These are phyloP conservation scores for Thalassaphorura encarpata DNA, from an alignment of 1,140 invertebrate species.

Conservation along the genomic window DNA sequence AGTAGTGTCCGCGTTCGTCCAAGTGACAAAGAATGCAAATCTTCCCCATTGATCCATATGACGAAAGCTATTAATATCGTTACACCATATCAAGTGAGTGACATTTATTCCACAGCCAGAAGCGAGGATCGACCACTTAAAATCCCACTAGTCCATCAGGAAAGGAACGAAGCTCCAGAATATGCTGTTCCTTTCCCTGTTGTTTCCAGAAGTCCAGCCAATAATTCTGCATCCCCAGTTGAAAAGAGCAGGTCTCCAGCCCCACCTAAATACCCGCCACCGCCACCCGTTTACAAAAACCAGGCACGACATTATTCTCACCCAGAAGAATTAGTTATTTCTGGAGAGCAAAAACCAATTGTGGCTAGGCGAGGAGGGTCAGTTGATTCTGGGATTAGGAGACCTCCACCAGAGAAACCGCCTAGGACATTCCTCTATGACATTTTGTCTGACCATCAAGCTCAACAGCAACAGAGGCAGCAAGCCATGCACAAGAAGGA, in stretches of 20 bases:
- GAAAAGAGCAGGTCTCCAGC: neutral
- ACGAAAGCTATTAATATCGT: slow-evolving; percentile 21
- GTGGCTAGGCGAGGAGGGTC: too few species aligned
- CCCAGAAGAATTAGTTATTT: too few species aligned
- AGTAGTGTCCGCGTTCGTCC: slow-evolving; percentile 24
- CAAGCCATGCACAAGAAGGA: neutral
- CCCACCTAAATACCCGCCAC: slow-evolving; percentile 10
- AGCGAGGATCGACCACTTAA: neutral
- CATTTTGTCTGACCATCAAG: slow-evolving; percentile 14
- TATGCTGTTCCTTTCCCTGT: slow-evolving; percentile 2
- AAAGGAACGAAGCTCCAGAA: neutral
- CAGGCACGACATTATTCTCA: too few species aligned
- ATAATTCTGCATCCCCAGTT: neutral
- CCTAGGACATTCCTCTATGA: slow-evolving; percentile 30
- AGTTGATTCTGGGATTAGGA: neutral
- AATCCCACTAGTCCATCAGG: neutral
- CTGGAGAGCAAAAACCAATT: too few species aligned
- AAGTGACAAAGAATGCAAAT: neutral
- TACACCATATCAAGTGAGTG: slow-evolving; percentile 23
- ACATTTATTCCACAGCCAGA: slow-evolving; percentile 4
- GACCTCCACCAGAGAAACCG: slow-evolving; percentile 28
- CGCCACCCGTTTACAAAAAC: slow-evolving; percentile 1
- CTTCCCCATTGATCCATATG: neutral
- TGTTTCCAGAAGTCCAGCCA: neutral
- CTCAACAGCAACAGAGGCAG: slow-evolving; percentile 1